These are phyloP conservation scores for Sardina pilchardus DNA, from an alignment of 2,113 vertebrate genomes.

Conservation along the genomic window DNA sequence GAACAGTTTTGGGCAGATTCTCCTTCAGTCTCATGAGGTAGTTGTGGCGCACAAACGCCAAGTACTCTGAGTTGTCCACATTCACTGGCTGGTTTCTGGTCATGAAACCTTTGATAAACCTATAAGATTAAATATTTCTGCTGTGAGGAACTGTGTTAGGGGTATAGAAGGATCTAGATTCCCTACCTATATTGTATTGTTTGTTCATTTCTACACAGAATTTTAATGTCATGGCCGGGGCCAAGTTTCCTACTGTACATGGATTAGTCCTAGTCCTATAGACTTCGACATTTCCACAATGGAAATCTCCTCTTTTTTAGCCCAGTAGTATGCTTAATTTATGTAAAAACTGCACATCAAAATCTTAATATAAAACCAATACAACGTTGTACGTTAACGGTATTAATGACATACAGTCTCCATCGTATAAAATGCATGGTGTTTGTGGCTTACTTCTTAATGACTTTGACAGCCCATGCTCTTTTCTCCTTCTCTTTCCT, in stretches of 20 bases:
- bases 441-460: constrained; percentile 78
- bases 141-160: neutral
- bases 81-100: constrained; percentile 76
- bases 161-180: neutral
- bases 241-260: too few species aligned
- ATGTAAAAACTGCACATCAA: too few species aligned
- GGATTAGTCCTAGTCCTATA: too few species aligned
- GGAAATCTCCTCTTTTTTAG: too few species aligned
- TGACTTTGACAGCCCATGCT: constrained; percentile 83
- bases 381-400: too few species aligned
- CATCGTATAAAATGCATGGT: too few species aligned
- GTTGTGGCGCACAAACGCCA: constrained; percentile 78
- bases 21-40: constrained; percentile 82
- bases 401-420: too few species aligned
- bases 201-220: neutral
- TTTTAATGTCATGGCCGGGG: neutral
- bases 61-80: constrained; percentile 78
- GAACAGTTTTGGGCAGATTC: constrained; percentile 80
- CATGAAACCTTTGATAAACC: constrained; percentile 92
- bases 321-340: too few species aligned
- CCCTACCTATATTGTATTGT: neutral
- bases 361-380: too few species aligned
- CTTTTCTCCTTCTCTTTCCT: constrained; percentile 80
- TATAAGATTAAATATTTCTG: constrained; percentile 48
- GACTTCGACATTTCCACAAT: too few species aligned